phyloP scores from a whole-genome alignment of 2,888 invertebrate species.

The Rotaria macrura region DNA sequence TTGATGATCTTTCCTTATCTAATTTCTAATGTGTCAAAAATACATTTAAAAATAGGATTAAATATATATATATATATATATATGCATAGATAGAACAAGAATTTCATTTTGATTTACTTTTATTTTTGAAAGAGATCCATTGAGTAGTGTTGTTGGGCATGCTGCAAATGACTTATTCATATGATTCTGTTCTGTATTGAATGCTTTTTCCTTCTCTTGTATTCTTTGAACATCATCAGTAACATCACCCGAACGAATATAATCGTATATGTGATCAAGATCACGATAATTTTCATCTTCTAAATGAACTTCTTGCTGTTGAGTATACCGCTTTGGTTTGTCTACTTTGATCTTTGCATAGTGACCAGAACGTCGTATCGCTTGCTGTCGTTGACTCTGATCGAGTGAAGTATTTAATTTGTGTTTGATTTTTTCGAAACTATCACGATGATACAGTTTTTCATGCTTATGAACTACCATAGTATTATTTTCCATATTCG shows the following conservation, averaged over 20 bases:
- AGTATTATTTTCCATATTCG: too few relatives aligned
- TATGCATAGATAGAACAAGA: too few relatives aligned
- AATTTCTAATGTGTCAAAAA: neutral
- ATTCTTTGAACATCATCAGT: too few relatives aligned
- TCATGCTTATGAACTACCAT: neutral
- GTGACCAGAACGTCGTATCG: neutral
- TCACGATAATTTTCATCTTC: slow-evolving; percentile 1
- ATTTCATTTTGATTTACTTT: neutral
- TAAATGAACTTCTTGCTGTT: neutral
- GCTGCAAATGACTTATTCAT: neutral
- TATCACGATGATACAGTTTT: neutral
- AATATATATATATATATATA: neutral
- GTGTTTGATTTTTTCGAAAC: neutral
- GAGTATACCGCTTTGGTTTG: neutral
- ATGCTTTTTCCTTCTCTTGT: neutral
- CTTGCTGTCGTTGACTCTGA: neutral
- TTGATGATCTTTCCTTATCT: neutral
- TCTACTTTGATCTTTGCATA: neutral
- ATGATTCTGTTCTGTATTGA: neutral
- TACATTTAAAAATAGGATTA: too few relatives aligned
- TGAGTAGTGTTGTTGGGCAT: neutral
- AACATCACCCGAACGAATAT: neutral
- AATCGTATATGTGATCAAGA: neutral
- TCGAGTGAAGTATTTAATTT: neutral
- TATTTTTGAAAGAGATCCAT: neutral